Conservation (phyloP, 2,113 vertebrate species). For the Apteryx mantelli region DNA sequence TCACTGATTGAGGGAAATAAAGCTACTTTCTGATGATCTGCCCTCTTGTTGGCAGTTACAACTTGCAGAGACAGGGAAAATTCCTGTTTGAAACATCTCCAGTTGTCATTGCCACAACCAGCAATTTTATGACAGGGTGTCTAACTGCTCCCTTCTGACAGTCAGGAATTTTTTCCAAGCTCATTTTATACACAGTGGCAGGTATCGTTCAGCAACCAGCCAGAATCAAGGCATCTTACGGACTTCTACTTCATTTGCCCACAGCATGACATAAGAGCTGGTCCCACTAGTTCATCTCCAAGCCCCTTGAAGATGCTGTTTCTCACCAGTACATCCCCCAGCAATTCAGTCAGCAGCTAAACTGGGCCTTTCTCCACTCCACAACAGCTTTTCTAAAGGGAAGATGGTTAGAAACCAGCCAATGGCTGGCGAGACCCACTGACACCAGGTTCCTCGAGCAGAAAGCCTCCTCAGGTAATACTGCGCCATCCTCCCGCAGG, state of each 20-base stretch:
- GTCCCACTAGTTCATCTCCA: background rate
- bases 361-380: background rate
- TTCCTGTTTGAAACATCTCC: background rate
- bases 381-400: background rate
- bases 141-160: background rate
- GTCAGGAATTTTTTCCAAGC: background rate
- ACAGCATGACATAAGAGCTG: background rate
- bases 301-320: background rate
- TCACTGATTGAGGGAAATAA: background rate
- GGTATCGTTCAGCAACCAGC: background rate
- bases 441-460: background rate
- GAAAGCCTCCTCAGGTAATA: background rate
- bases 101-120: background rate
- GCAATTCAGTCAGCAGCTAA: background rate
- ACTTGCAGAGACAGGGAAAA: background rate
- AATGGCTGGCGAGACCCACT: background rate
- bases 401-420: background rate
- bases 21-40: background rate
- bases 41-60: background rate
- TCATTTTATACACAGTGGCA: background rate
- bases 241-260: background rate
- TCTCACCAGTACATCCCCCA: fast-evolving
- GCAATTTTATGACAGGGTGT: background rate
- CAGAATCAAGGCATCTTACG: background rate
- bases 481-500: background rate